Evolutionary conservation across 2,113 vertebrate species (phyloP).

Genomic region (Azemiops feae): DNA sequence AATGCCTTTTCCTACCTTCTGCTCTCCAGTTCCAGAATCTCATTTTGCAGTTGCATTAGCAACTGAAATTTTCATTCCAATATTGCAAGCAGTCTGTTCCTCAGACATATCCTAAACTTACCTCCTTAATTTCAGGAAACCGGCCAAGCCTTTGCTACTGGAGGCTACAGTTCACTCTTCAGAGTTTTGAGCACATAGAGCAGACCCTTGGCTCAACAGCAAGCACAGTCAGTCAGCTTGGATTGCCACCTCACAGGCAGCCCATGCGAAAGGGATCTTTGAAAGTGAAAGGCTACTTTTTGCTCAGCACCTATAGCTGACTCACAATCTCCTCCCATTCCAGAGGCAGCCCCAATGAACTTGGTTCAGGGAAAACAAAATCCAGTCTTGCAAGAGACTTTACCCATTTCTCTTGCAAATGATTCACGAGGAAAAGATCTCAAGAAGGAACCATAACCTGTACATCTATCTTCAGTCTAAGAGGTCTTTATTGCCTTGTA

Average conservation of each 20-base stretch:
- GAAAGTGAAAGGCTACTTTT: slow-evolving; percentile 12
- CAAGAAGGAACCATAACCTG: background rate
- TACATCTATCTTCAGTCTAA: background rate
- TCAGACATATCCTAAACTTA: background rate
- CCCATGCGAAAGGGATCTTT: background rate
- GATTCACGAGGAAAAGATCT: slow-evolving; percentile 1
- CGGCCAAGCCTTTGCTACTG: background rate
- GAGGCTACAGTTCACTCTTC: background rate
- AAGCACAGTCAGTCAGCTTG: background rate
- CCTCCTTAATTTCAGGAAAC: background rate
- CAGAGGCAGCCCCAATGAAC: background rate
- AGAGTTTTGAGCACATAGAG: background rate
- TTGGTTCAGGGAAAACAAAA: background rate
- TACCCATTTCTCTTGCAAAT: background rate
- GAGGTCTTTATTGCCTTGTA: background rate
- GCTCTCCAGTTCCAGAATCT: background rate
- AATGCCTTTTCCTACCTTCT: background rate
- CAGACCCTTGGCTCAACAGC: background rate
- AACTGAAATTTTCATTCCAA: accelerated
- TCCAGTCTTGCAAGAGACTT: background rate
- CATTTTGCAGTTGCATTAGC: background rate
- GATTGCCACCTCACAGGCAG: background rate
- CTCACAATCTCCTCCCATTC: slow-evolving; percentile 21
- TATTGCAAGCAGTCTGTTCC: accelerated
- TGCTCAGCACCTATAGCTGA: accelerated